Conservation (phyloP, 2,797 vertebrate genomes). For the Typhlichthys eigenmanni region DNA sequence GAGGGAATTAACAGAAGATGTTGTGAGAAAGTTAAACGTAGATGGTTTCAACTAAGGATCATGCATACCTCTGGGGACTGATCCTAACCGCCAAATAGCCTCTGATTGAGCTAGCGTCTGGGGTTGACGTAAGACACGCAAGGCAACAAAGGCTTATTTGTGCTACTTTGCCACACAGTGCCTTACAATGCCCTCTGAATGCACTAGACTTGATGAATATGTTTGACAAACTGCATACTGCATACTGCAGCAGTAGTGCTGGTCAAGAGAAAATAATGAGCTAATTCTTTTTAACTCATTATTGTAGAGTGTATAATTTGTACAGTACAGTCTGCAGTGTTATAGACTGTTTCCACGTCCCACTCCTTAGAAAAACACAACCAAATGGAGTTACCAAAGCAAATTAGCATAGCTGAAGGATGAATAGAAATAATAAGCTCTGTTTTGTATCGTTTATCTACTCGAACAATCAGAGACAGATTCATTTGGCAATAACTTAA, state of each 20-base stretch:
- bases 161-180: slow-evolving; percentile 40
- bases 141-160: slow-evolving; percentile 53
- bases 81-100: slow-evolving; percentile 18
- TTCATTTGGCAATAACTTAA: too few species aligned
- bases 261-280: not conserved
- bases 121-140: slow-evolving; percentile 51
- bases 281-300: slow-evolving; percentile 27
- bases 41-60: slow-evolving; percentile 32
- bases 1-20: slow-evolving; percentile 27
- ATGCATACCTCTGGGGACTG: slow-evolving; percentile 27
- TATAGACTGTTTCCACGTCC: too few species aligned
- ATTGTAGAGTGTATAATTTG: too few species aligned
- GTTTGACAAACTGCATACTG: slow-evolving; percentile 42
- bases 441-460: too few species aligned
- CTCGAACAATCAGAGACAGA: too few species aligned
- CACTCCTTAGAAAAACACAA: too few species aligned
- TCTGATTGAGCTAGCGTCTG: slow-evolving; percentile 31
- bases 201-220: slow-evolving; percentile 26
- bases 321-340: too few species aligned
- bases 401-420: too few species aligned
- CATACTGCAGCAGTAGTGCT: not conserved
- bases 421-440: too few species aligned
- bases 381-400: too few species aligned
- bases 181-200: slow-evolving; percentile 32
- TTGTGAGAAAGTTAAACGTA: slow-evolving; percentile 28